Conservation (phyloP, 35 echinoderm and acorn worm species). For the Ptychodera flava region DNA sequence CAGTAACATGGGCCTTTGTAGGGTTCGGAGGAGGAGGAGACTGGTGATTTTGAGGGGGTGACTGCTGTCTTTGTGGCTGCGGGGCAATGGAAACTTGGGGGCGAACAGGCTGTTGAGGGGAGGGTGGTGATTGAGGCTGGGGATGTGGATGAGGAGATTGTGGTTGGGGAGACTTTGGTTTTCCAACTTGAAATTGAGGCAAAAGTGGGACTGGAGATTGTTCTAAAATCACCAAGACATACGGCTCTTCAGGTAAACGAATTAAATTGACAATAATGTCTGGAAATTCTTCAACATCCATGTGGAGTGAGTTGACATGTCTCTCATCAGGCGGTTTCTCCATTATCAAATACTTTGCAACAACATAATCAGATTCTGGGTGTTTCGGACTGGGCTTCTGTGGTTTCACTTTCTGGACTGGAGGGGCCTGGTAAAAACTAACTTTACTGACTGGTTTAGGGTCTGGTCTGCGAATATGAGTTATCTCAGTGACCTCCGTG, state of each 20-base stretch:
- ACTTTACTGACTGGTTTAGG: background rate
- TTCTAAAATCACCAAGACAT: background rate
- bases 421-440: background rate
- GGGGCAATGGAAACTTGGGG: background rate
- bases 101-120: background rate
- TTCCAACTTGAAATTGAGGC: background rate
- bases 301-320: background rate
- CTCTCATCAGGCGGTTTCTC: background rate
- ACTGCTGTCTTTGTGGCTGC: background rate
- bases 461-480: background rate
- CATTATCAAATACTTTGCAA: background rate
- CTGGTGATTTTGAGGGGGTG: background rate
- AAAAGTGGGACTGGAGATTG: background rate
- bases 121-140: background rate
- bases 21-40: background rate
- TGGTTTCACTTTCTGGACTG: background rate
- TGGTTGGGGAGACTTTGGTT: background rate
- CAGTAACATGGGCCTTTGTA: background rate
- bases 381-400: background rate
- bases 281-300: background rate
- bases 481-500: background rate
- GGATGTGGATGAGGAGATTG: background rate
- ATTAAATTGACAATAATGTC: background rate
- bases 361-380: background rate
- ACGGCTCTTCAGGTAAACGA: background rate